Percentiles rank a stretch among this genome's conserved stretches.
phyloP scores from a whole-genome alignment of 2,113 vertebrate species.

The Apodemus speciosus region DNA sequence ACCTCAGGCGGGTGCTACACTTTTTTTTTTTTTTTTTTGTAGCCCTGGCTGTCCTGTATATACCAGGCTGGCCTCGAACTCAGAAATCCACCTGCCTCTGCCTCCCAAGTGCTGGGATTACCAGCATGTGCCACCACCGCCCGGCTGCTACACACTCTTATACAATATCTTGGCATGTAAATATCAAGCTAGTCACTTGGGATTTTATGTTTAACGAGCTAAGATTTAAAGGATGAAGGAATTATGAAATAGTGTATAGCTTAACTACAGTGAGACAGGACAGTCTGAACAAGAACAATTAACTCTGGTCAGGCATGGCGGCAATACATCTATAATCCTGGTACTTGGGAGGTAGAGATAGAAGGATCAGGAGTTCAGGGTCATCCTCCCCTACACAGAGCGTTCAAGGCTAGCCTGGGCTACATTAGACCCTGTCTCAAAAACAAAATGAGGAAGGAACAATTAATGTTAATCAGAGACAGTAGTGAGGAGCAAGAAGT shows the following conservation, averaged over 20 bases:
- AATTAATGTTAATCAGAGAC: conserved; percentile 22
- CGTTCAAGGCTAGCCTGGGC: neutral
- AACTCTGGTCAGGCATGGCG: neutral
- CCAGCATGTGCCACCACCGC: no score
- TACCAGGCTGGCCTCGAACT: no score
- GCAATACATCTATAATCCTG: neutral
- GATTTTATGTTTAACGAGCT: conserved; percentile 50
- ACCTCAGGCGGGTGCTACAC: neutral
- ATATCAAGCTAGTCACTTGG: neutral
- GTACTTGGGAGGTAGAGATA: neutral
- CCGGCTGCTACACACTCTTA: neutral
- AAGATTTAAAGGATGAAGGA: conserved; percentile 43
- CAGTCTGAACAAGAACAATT: neutral
- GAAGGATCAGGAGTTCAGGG: neutral
- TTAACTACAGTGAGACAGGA: neutral
- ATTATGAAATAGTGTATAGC: neutral
- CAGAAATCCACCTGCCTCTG: no score
- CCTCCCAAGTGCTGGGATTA: no score
- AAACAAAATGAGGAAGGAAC: neutral
- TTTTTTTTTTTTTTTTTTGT: no score
- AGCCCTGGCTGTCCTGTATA: no score
- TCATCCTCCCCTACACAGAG: neutral
- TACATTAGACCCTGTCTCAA: neutral
- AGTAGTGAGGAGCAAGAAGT: neutral
- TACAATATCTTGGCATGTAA: conserved; percentile 19